Evolutionary conservation across 2,797 vertebrate species (phyloP), one percentile per base, ranked within the genome.

Genomic region (Sphaeramia orbicularis): DNA sequence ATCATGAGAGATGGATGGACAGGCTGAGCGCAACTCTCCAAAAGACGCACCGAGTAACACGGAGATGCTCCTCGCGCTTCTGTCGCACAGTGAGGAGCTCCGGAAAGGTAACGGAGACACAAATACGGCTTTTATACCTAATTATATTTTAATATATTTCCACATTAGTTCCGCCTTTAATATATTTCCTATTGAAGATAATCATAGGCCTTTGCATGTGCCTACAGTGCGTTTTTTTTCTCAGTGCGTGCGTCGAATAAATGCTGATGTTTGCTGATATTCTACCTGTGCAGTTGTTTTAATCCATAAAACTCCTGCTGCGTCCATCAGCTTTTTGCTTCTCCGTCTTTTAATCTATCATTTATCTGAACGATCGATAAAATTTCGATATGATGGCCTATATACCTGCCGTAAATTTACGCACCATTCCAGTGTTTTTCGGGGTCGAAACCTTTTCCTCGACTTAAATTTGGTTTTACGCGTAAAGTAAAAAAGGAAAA

Each of bases 21-120:
- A 71, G 14, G 90, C 83, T 84, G 93, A 94, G 79, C 83, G 88
- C 69, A 83, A 86, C 73, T 84, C 85, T 62, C 89, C 87, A 30
- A 94, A 92, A 88, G 91, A 93, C 55, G 41, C 89, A 35, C 71
- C 91, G 3, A 75, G 74, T 59, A 90, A 90, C 64, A 66, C 90
- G 21, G 94, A 96, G 82, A 93, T 94, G 90, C 94, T 96, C 10
- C 81, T 96, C 3, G 93, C 95, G 9, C 56, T 96, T 74, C 88
- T 96, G 80, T 92, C 95, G 4, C 94, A 93, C 74, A 93, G 92
- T 49, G 93, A 93, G 44, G 93, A 95, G 51, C 87, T 94, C 49
- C 91, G 89, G 44, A 93, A 92, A 96, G 96, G 95, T 96, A 94
- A 87, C 60, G 5, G 6, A 19, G 1, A 62, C 7, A 12, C 14